Evolutionary conservation across 2,888 invertebrate species (phyloP).

Genomic region (Corbicula japonica): DNA sequence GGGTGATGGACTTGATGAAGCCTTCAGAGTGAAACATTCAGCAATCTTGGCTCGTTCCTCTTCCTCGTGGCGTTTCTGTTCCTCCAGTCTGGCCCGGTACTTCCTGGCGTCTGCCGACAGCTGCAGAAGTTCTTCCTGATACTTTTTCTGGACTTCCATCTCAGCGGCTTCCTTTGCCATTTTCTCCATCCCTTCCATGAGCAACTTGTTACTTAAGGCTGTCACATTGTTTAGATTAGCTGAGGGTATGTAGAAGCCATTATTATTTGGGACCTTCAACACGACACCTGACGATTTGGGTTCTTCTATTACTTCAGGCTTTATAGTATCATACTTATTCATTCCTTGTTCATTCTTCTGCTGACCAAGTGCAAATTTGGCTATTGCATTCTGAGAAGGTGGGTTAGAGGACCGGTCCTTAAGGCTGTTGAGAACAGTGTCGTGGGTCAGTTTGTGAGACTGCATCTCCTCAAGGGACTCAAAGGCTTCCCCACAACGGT

Average conservation of each 20-base stretch:
- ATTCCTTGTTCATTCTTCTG: constrained; percentile 57
- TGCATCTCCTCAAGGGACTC: constrained; percentile 75
- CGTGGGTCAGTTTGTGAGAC: constrained; percentile 73
- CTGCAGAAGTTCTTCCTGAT: constrained; percentile 47
- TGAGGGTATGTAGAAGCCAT: constrained; percentile 50
- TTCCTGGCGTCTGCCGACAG: constrained; percentile 35
- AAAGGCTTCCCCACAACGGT: constrained; percentile 78
- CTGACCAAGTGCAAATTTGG: constrained; percentile 74
- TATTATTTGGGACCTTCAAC: constrained; percentile 34
- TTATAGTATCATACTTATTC: constrained; percentile 45
- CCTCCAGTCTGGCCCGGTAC: constrained; percentile 27
- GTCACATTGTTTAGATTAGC: constrained; percentile 53
- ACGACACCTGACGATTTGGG: constrained; percentile 24
- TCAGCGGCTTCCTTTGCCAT: constrained; percentile 49
- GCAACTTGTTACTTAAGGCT: constrained; percentile 38
- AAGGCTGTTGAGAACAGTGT: constrained; percentile 60
- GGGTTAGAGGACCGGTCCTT: constrained; percentile 45
- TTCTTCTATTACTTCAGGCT: constrained; percentile 19
- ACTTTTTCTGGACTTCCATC: constrained; percentile 54
- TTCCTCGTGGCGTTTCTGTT: constrained; percentile 21
- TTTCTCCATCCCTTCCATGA: constrained; percentile 52
- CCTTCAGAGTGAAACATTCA: constrained; percentile 53
- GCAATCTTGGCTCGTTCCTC: constrained; percentile 52
- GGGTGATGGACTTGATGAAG: constrained; percentile 11
- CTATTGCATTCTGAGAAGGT: constrained; percentile 59